Evolutionary conservation across 2,797 vertebrate species (phyloP).

Genomic region (Spinus olivaceus): DNA sequence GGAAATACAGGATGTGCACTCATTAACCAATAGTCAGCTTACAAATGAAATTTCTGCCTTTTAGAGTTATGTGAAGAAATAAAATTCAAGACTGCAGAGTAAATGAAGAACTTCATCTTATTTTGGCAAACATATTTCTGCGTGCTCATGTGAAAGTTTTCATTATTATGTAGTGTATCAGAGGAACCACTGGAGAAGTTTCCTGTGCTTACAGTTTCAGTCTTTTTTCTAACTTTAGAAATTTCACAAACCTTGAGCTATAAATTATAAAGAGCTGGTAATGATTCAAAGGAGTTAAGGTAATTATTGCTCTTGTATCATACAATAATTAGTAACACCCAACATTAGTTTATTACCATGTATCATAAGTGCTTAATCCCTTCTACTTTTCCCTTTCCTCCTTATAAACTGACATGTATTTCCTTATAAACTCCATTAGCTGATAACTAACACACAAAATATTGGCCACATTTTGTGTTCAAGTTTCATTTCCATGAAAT

Average conservation of each 20-base stretch:
- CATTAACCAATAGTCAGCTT: background rate
- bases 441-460: background rate
- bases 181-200: background rate
- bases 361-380: background rate
- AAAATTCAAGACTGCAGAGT: background rate
- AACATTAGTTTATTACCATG: background rate
- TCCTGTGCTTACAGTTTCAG: background rate
- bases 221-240: background rate
- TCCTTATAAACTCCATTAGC: background rate
- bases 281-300: background rate
- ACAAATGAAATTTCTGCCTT: background rate
- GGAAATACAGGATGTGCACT: background rate
- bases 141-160: background rate
- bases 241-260: background rate
- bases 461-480: background rate
- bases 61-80: background rate
- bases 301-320: background rate
- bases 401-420: background rate
- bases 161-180: background rate
- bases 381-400: background rate
- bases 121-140: background rate
- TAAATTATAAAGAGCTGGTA: background rate
- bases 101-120: background rate
- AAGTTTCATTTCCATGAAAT: background rate
- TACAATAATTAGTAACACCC: background rate